Conservation (phyloP, 2,888 invertebrate genomes). For the Tenthredo distinguenda region DNA sequence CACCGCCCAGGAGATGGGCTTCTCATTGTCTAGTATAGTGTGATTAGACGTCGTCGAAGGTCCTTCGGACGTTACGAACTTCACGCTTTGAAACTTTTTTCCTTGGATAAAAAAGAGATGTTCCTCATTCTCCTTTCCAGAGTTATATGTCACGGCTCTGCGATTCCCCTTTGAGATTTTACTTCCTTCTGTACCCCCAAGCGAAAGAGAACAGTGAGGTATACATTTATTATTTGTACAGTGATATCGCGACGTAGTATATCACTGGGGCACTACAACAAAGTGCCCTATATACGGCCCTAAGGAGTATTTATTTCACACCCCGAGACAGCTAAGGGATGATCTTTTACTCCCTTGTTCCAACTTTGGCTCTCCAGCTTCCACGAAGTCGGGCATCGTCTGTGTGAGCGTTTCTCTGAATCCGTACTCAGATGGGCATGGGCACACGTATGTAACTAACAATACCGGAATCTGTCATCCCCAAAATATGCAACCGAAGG, state of each 20-base stretch:
- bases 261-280: slow-evolving; percentile 17
- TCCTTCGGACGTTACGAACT: neutral
- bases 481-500: too few relatives aligned
- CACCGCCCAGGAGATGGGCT: neutral
- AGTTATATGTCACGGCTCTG: neutral
- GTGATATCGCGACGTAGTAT: neutral
- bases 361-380: neutral
- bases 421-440: neutral
- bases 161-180: neutral
- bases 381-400: neutral
- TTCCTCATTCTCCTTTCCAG: neutral
- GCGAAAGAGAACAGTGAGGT: neutral
- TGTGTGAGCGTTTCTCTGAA: neutral
- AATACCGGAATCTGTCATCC: too few relatives aligned
- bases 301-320: slow-evolving; percentile 44
- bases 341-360: slow-evolving; percentile 33
- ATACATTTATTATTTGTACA: slow-evolving; percentile 4
- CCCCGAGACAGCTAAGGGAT: slow-evolving; percentile 42
- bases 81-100: neutral
- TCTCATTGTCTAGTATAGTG: neutral
- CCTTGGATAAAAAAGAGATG: neutral
- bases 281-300: slow-evolving; percentile 35
- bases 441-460: neutral
- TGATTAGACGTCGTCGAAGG: neutral
- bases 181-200: neutral